phyloP scores from a whole-genome alignment of 1,140 invertebrate species.

The Cyclargus thomasi region DNA sequence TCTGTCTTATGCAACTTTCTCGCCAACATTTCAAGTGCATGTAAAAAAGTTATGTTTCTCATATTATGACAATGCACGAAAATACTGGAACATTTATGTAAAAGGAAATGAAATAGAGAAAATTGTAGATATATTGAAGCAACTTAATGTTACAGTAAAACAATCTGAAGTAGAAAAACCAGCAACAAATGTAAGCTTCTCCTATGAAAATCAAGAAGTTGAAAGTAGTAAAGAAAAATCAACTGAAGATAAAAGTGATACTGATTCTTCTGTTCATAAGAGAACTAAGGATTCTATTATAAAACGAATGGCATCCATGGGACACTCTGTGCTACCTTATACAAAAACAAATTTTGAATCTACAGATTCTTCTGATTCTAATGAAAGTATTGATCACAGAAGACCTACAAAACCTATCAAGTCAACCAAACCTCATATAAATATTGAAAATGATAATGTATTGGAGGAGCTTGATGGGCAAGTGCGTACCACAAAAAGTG shows the following conservation, averaged over 20 bases:
- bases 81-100: conserved; percentile 57
- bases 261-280: conserved; percentile 48
- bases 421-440: conserved; percentile 32
- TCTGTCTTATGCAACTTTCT: conserved; percentile 46
- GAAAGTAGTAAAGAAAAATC: conserved; percentile 14
- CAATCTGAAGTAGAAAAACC: conserved; percentile 24
- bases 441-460: conserved; percentile 31
- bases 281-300: conserved; percentile 58
- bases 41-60: conserved; percentile 50
- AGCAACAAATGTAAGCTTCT: background rate
- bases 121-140: conserved; percentile 41
- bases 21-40: conserved; percentile 39
- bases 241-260: conserved; percentile 46
- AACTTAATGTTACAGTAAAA: conserved; percentile 37
- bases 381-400: conserved; percentile 29
- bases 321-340: conserved; percentile 56
- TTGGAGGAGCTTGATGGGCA: conserved; percentile 23
- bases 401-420: conserved; percentile 39
- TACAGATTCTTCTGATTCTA: conserved; percentile 54
- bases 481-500: background rate
- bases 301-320: conserved; percentile 62
- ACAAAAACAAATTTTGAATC: conserved; percentile 28
- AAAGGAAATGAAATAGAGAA: conserved; percentile 43
- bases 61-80: conserved; percentile 52
- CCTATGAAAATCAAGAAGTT: conserved; percentile 21